A percentile compares a stretch with the other conserved stretches of the same genome.
phyloP scores from a whole-genome alignment of 2,888 invertebrate species.

The Eupithecia subfuscata region DNA sequence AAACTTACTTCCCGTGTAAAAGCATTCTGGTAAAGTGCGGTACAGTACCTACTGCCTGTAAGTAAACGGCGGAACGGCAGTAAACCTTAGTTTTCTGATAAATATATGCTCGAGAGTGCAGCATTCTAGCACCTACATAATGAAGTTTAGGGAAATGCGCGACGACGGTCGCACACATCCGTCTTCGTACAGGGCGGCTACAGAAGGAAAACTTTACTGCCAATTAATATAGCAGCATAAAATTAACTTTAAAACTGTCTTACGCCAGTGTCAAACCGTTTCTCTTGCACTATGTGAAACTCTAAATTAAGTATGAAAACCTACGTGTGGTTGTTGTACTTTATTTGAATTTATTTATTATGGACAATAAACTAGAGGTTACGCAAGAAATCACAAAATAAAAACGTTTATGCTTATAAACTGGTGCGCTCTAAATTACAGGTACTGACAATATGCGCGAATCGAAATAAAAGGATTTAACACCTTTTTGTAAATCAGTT shows the following conservation, averaged over 20 bases:
- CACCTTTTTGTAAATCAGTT: too few relatives aligned
- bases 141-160: slow-evolving; percentile 37
- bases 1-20: background rate
- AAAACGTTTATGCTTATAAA: too few relatives aligned
- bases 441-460: too few relatives aligned
- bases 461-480: too few relatives aligned
- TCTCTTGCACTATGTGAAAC: background rate
- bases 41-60: slow-evolving; percentile 25
- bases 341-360: too few relatives aligned
- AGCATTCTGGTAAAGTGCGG: slow-evolving; percentile 15
- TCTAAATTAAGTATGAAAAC: too few relatives aligned
- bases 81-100: slow-evolving; percentile 31
- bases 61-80: slow-evolving; percentile 24
- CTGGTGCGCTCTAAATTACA: too few relatives aligned
- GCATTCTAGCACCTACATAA: slow-evolving; percentile 33
- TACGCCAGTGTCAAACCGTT: background rate
- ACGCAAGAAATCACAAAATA: too few relatives aligned
- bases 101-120: slow-evolving; percentile 33
- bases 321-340: too few relatives aligned
- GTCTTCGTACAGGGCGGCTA: slow-evolving; percentile 15
- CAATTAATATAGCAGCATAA: background rate
- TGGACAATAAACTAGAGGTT: too few relatives aligned
- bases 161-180: slow-evolving; percentile 36
- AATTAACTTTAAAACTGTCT: too few relatives aligned
- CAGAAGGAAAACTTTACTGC: background rate